A percentile compares a stretch with the other conserved stretches of the same genome.
phyloP scores from a whole-genome alignment of 2,888 invertebrate species.

The Cryptocephalus moraei region DNA sequence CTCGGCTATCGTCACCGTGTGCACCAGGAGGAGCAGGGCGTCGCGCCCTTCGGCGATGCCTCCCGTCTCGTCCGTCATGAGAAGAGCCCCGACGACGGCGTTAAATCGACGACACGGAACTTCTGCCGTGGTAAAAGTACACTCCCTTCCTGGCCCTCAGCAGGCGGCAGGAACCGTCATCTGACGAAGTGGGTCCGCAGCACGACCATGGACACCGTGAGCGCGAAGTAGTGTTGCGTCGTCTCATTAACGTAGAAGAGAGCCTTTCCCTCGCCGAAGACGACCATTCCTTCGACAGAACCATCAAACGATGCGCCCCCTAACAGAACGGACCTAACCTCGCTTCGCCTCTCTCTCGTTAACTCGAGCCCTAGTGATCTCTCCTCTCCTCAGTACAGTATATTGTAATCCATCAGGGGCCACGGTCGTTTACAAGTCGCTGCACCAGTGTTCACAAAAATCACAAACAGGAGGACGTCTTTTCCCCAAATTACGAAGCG shows the following conservation, averaged over 20 bases:
- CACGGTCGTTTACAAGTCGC: no score
- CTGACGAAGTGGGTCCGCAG: slow-evolving; percentile 30
- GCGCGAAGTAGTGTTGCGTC: slow-evolving; percentile 13
- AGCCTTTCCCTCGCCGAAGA: background rate
- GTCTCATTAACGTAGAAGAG: slow-evolving; percentile 19
- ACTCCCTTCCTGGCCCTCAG: slow-evolving; percentile 25
- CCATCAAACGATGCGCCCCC: no score
- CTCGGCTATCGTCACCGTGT: slow-evolving; percentile 39
- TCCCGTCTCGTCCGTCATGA: background rate
- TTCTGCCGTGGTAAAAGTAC: slow-evolving; percentile 33
- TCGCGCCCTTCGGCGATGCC: background rate
- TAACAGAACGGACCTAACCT: no score
- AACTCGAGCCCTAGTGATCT: no score
- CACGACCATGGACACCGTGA: slow-evolving; percentile 20
- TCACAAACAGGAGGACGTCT: no score
- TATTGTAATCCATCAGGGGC: slow-evolving; percentile 18
- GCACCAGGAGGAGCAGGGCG: slow-evolving; percentile 31
- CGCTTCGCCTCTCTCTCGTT: no score
- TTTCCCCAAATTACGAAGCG: no score
- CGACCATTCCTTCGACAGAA: slow-evolving; percentile 25
- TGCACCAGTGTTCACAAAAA: no score
- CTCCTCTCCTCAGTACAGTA: slow-evolving; percentile 12
- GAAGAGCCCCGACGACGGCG: no score
- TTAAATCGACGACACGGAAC: slow-evolving; percentile 22
- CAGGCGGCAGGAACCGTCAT: slow-evolving; percentile 34